Base-by-base conservation (phyloP, 2,797 vertebrate species). In the Amphiprion clarkii region DNA sequence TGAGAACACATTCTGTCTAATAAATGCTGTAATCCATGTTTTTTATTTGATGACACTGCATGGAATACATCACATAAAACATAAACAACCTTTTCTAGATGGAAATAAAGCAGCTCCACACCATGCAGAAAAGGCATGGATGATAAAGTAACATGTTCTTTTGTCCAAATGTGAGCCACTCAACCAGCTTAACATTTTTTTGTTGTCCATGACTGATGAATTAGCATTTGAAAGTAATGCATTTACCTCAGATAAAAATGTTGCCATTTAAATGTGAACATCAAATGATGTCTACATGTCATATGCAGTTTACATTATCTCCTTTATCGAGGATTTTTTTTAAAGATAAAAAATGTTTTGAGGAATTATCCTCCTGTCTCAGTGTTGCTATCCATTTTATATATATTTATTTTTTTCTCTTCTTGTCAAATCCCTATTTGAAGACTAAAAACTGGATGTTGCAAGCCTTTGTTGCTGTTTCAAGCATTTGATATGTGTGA, bases 401-500 rank as follows among this genome's bases (percentile, higher is more conserved):
- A 27, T 46, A 31, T 31, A 31, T 7, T 21, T 27, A 56, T 31
- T 10, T 16, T 58, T 42, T 52, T n/a, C 62, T 76, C 36, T 57
- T 36, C 27, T 79, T 64, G 44, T 75, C 80, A 78, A 77, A 81
- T 86, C 74, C 86, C 62, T 76, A 75, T 92, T 92, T 89, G 71
- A 84, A 85, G 84, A 87, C 77, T 74, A 79, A 87, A 86, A 88
- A 77, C 33, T 67, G 84, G 80, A 90, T 90, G 81, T 87, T 67
- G 78, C 70, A 84, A 85, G 78, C 87, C 85, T 89, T 93, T 93
- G 87, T 92, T 88, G 87, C 87, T 72, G 78, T 89, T 86, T 89
- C 82, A 87, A 88, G 84, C 74, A 92, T 93, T 91, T 91, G 86
- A 90, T 91, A 94, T 93, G 89, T 93, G 85, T 92, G 92, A 92